Conservation (phyloP, 2,797 vertebrate species). For the Selene dorsalis region DNA sequence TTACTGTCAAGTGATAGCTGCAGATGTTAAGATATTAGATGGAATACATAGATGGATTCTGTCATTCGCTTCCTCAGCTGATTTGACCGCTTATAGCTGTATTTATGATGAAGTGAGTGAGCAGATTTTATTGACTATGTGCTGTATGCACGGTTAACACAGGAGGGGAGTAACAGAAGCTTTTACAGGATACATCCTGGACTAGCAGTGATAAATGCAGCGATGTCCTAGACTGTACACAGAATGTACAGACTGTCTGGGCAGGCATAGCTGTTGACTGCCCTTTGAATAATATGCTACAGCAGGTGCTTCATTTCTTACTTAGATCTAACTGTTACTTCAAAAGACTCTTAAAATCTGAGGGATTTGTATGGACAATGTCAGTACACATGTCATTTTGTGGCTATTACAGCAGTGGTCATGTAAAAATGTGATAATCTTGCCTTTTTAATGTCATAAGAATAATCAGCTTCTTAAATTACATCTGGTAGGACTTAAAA, state of each 20-base stretch:
- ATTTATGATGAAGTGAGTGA: not conserved
- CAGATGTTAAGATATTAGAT: slow-evolving; percentile 27
- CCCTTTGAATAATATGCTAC: slow-evolving; percentile 3
- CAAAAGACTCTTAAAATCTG: not conserved
- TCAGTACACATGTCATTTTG: no score
- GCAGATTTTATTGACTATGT: not conserved
- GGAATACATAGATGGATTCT: not conserved
- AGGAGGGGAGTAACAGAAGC: not conserved
- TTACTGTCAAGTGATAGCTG: slow-evolving; percentile 21
- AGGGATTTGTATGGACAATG: no score
- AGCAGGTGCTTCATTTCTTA: slow-evolving; percentile 2
- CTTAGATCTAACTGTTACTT: slow-evolving; percentile 2
- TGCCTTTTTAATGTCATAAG: no score
- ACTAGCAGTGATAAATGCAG: not conserved
- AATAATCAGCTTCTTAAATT: no score
- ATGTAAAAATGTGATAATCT: no score
- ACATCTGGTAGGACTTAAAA: no score
- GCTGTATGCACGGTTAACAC: not conserved
- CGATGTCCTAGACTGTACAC: not conserved
- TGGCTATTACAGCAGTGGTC: no score
- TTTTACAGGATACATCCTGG: not conserved
- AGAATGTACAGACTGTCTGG: slow-evolving; percentile 1
- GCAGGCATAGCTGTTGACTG: slow-evolving; percentile 1
- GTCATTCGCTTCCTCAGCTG: slow-evolving; percentile 9
- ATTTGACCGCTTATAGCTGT: not conserved